Evolutionary conservation across 37 sponge, comb jelly and placozoan species (phyloP), one percentile per base, ranked within the genome.

Genomic region (Eunapius fragilis): DNA sequence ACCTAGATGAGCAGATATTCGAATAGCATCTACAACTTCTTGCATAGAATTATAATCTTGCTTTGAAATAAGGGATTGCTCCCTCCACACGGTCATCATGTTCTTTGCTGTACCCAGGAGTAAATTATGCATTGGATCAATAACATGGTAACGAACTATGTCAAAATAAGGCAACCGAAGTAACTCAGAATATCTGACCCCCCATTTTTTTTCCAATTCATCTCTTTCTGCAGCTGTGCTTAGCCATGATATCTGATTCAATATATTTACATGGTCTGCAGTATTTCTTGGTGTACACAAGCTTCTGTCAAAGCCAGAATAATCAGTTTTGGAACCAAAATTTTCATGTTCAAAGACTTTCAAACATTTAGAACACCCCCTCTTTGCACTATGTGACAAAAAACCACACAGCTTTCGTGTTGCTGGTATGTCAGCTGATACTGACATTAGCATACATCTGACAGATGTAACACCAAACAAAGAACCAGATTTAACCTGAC

Each of bases 61-160:
- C 0, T 47, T 58, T 25, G 36, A 68, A 14, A 92, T 0, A 33
- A 80, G 28, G 1, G 25, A 71, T 22, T 73, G 12, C 24, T 87
- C 84, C 49, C 37, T 86, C 82, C 85, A 86, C 58, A 58, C 38
- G 45, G 24, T 27, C 25, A 82, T 33, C 19, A 75, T 28, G 77
- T 91, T 28, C 31, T 91, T 86, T n/a, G 87, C 87, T 25, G 69
- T 82, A 1, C 87, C 87, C 17, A 82, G 37, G 28, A 86, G 86
- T 35, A 91, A 34, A 37, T 84, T 85, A 38, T 92, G 92, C 88
- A 92, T 87, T 4, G 88, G 88, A 78, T 92, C 92, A 37, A 91
- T 72, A 30, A 70, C 73, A 80, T 82, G 87, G 12, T 19, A 70
- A 37, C 81, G 37, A 35, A 91, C 67, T 41, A 80, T 67, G 48